phyloP scores from a whole-genome alignment of 2,113 vertebrate species.

The Agapornis roseicollis region DNA sequence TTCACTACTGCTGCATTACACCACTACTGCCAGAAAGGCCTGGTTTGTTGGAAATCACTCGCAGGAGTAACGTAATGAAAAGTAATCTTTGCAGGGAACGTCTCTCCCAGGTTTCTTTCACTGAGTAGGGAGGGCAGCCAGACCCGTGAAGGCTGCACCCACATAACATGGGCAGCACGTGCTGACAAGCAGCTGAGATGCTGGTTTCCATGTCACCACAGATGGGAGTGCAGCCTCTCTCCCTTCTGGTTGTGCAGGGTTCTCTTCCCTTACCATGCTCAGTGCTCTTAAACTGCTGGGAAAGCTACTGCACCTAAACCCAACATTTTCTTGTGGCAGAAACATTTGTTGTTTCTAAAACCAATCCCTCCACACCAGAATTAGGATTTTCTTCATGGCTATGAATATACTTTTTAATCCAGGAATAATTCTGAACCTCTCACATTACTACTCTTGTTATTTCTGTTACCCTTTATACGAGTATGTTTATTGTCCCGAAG shows the following conservation, averaged over 20 bases:
- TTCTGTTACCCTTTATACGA: neutral
- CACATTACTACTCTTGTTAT: neutral
- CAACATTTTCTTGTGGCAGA: neutral
- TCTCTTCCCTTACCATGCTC: neutral
- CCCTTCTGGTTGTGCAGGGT: neutral
- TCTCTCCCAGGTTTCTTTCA: neutral
- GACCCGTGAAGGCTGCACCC: neutral
- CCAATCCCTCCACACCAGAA: rapidly evolving
- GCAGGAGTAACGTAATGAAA: neutral
- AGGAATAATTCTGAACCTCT: neutral
- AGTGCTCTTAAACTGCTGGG: neutral
- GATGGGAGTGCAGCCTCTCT: neutral
- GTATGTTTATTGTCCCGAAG: neutral
- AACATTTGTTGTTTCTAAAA: neutral
- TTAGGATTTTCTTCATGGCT: neutral
- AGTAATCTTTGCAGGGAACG: neutral
- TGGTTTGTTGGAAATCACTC: neutral
- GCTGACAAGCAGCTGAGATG: neutral
- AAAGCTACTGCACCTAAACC: neutral
- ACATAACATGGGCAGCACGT: rapidly evolving
- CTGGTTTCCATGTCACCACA: rapidly evolving
- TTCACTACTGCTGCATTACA: neutral
- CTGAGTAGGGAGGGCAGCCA: neutral
- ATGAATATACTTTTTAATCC: neutral
- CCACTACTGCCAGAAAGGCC: neutral